phyloP scores from a whole-genome alignment of 2,888 invertebrate genomes.

The Cancer borealis region DNA sequence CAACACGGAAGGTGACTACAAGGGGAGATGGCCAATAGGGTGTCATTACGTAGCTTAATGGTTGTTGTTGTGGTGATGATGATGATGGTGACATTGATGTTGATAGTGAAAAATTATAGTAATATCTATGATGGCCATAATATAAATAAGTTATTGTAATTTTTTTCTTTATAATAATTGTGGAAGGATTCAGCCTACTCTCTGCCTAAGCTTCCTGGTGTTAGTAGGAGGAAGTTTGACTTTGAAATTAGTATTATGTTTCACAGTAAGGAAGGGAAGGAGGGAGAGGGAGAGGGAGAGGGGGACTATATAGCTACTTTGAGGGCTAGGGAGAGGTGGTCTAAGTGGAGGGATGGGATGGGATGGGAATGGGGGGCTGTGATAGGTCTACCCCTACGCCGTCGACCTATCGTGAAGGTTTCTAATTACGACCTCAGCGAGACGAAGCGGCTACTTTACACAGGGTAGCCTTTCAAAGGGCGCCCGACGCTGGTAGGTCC shows the following conservation, averaged over 20 bases:
- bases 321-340: conserved; percentile 9
- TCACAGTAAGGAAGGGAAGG: background rate
- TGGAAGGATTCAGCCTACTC: background rate
- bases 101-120: background rate
- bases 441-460: conserved; percentile 63
- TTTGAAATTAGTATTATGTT: conserved; percentile 1
- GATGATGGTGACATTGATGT: too few relatives aligned
- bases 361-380: background rate
- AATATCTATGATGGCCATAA: too few relatives aligned
- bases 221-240: background rate
- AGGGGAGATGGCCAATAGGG: too few relatives aligned
- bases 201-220: background rate
- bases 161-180: background rate
- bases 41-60: too few relatives aligned
- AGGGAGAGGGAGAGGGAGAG: background rate
- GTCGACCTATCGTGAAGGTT: conserved; percentile 51
- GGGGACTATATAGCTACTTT: background rate
- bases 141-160: too few relatives aligned
- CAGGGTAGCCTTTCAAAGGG: conserved; percentile 62
- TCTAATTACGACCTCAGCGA: conserved; percentile 63
- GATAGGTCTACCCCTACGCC: conserved; percentile 3
- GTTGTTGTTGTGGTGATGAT: background rate
- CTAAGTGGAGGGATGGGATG: background rate
- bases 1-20: background rate
- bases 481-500: conserved; percentile 47